Conservation (phyloP, 1,140 invertebrate species). For the Temnothorax nylanderi region DNA sequence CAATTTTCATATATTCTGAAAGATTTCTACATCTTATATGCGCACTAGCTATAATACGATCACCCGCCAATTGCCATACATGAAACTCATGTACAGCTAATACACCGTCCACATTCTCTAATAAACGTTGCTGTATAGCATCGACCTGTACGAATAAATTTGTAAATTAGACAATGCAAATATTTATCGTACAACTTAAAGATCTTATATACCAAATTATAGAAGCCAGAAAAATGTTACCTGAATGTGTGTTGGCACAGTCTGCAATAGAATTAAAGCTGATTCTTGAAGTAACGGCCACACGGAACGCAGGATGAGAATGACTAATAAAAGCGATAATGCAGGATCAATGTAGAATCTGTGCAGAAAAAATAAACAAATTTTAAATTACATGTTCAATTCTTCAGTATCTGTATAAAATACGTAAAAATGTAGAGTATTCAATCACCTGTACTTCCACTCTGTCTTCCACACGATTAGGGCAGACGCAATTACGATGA, state of each 20-base stretch:
- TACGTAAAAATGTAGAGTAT: neutral
- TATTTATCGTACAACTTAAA: neutral
- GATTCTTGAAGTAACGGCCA: conserved; percentile 96
- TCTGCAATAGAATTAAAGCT: conserved; percentile 95
- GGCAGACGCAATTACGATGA: conserved; percentile 98
- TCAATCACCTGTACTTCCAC: conserved; percentile 89
- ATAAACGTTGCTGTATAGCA: conserved; percentile 93
- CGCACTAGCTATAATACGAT: conserved; percentile 96
- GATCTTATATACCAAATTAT: neutral
- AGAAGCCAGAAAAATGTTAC: conserved; percentile 77
- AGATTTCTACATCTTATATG: conserved; percentile 96
- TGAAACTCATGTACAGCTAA: conserved; percentile 97
- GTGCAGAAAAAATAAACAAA: conserved; percentile 37
- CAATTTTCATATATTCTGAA: conserved; percentile 96
- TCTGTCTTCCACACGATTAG: conserved; percentile 95
- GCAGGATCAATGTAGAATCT: conserved; percentile 96
- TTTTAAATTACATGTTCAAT: neutral
- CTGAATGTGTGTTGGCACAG: conserved; percentile 97
- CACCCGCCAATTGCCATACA: conserved; percentile 96
- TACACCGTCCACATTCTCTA: conserved; percentile 95
- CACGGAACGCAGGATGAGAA: conserved; percentile 93
- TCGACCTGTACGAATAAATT: conserved; percentile 88
- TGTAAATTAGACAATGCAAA: neutral
- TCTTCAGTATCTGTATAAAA: neutral
- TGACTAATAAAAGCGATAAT: conserved; percentile 93